Percentiles rank a stretch among this genome's conserved stretches.
Conservation (phyloP, 2,888 invertebrate species). For the Zaprionus bogoriensis region DNA sequence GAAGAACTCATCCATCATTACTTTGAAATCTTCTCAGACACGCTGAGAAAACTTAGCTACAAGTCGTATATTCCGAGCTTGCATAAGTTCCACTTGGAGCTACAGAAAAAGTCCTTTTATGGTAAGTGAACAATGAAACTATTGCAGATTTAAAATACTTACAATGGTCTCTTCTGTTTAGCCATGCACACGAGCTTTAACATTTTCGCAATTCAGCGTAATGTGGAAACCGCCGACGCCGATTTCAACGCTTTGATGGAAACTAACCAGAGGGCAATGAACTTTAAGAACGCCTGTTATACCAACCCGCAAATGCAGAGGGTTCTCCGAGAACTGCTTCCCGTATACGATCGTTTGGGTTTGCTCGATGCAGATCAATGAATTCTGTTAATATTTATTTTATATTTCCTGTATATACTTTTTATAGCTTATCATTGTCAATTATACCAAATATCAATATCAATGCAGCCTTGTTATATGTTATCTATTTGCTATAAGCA, state of each 20-base stretch:
- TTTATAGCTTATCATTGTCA: not conserved
- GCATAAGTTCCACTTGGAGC: slow-evolving; percentile 73
- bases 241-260: slow-evolving; percentile 81
- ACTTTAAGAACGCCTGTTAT: slow-evolving; percentile 77
- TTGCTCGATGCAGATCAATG: slow-evolving; percentile 77
- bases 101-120: slow-evolving; percentile 77
- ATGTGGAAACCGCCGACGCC: slow-evolving; percentile 79
- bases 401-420: not conserved
- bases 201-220: slow-evolving; percentile 78
- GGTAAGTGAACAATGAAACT: slow-evolving; percentile 54
- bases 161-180: slow-evolving; percentile 17
- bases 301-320: slow-evolving; percentile 72
- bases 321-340: slow-evolving; percentile 73
- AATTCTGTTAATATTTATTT: slow-evolving; percentile 5
- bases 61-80: slow-evolving; percentile 76
- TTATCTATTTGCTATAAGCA: not conserved
- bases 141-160: not conserved
- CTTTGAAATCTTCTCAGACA: slow-evolving; percentile 65
- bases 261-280: slow-evolving; percentile 67
- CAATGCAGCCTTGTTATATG: not conserved
- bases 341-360: slow-evolving; percentile 78
- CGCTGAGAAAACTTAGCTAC: slow-evolving; percentile 70
- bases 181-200: slow-evolving; percentile 77
- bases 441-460: not conserved
- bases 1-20: slow-evolving; percentile 80